Base-by-base conservation (phyloP, 1,140 invertebrate species). In the Diploscapter pachys region DNA sequence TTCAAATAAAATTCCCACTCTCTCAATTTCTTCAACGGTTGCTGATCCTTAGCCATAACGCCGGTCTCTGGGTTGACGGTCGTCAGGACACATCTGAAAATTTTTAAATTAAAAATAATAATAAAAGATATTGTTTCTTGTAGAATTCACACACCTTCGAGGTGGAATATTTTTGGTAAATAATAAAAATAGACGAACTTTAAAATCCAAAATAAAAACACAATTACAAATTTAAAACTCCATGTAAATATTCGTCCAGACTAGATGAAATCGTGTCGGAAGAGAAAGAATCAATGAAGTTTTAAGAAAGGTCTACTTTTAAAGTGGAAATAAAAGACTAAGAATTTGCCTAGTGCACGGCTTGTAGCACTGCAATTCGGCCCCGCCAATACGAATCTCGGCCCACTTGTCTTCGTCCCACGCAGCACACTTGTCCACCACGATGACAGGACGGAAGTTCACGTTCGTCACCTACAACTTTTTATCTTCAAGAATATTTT, bases 401-500 rank as follows among this genome's bases (percentile, higher is more conserved):
- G 69, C 53, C 80, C 80, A 81, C 55, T 72, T 57, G 56, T 85
- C 84, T 78, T 85, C 83, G 62, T 82, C 85, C 78, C 80, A 86
- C 4, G 85, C 75, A 9, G 73, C 59, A 71, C 81, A 82, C 4
- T 78, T 80, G 50, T 81, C 77, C 4, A 86, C 82, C 9, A 86
- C 79, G 57, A 86, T 84, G 67, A 81, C 84, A 48, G 85, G 80
- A 8, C 86, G 75, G 77, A 86, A 86, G 66, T 82, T 81, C 50
- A 79, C 73, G 31, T 80, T 79, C 4, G 78, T 77, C 0, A 78
- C 59, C 73, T 64, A 57, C 13, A 48, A 31, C 54, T 59, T 59
- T 59, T 59, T 13, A 13, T 59, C 9, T 59, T 9, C 9, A 59
- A 59, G 57, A 13, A 59, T 59, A 54, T 75, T 61, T 65, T 75